A percentile compares a stretch with the other conserved stretches of the same genome.
phyloP scores from a whole-genome alignment of 2,797 vertebrate genomes.

The Acanthornis magna region DNA sequence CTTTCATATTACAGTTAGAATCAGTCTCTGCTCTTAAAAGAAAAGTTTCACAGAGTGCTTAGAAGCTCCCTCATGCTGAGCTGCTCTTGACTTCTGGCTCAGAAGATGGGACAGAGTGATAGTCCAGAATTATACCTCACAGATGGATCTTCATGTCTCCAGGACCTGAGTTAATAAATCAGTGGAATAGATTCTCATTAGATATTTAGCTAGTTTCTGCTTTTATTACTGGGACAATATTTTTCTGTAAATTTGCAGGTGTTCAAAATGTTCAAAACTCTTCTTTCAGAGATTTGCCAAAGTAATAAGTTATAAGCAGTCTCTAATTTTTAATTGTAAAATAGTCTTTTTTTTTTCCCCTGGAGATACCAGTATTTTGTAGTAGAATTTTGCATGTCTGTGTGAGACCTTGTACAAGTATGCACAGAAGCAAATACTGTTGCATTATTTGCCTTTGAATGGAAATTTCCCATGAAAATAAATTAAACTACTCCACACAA shows the following conservation, averaged over 20 bases:
- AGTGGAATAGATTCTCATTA: background rate
- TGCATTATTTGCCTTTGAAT: background rate
- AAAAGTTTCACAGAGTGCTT: background rate
- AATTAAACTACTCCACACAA: constrained; percentile 12
- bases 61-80: background rate
- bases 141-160: background rate
- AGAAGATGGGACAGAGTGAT: background rate
- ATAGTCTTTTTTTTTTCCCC: background rate
- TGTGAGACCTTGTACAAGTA: background rate
- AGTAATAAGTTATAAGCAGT: background rate
- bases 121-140: background rate
- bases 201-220: background rate
- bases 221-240: background rate
- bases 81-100: background rate
- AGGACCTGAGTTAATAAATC: background rate
- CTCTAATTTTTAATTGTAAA: background rate
- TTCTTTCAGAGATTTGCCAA: background rate
- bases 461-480: constrained; percentile 26
- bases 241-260: background rate
- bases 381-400: background rate
- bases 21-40: background rate
- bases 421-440: background rate
- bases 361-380: background rate
- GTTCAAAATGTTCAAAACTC: background rate
- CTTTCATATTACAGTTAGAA: background rate